Evolutionary conservation across 2,113 vertebrate genomes (phyloP).

Genomic region (Coryphaenoides rupestris): DNA sequence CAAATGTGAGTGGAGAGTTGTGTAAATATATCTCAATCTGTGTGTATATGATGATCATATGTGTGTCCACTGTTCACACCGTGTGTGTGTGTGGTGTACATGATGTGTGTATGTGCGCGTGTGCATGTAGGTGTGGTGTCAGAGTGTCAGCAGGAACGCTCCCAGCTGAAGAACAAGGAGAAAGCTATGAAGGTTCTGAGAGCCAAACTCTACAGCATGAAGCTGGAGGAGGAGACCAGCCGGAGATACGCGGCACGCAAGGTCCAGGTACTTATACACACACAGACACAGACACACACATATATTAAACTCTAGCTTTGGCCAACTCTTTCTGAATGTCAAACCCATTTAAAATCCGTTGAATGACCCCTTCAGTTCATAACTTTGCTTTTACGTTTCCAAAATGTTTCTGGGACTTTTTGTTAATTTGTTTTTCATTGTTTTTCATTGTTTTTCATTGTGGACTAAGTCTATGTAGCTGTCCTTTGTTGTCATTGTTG

Average conservation of each 20-base stretch:
- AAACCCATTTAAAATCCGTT: too few relatives aligned
- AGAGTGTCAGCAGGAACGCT: constrained; percentile 95
- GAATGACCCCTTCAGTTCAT: too few relatives aligned
- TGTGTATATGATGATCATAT: neutral
- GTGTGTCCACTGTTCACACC: neutral
- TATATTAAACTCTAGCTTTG: neutral
- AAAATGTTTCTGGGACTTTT: too few relatives aligned
- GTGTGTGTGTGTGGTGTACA: constrained; percentile 1
- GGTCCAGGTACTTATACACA: constrained; percentile 79
- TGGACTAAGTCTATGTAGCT: too few relatives aligned
- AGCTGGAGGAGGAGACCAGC: constrained; percentile 83
- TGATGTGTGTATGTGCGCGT: constrained; percentile 16
- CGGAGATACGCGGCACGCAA: constrained; percentile 84
- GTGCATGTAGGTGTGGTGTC: constrained; percentile 77
- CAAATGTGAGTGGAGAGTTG: too few relatives aligned
- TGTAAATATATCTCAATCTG: too few relatives aligned
- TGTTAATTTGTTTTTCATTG: too few relatives aligned
- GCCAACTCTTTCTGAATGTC: too few relatives aligned
- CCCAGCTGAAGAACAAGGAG: constrained; percentile 91
- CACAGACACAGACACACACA: neutral
- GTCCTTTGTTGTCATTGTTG: too few relatives aligned
- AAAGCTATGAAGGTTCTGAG: constrained; percentile 87
- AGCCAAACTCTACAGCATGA: constrained; percentile 85
- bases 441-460: too few relatives aligned
- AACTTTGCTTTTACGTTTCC: too few relatives aligned